Conservation (phyloP, 2,113 vertebrate species). For the Xenus cinereus region DNA sequence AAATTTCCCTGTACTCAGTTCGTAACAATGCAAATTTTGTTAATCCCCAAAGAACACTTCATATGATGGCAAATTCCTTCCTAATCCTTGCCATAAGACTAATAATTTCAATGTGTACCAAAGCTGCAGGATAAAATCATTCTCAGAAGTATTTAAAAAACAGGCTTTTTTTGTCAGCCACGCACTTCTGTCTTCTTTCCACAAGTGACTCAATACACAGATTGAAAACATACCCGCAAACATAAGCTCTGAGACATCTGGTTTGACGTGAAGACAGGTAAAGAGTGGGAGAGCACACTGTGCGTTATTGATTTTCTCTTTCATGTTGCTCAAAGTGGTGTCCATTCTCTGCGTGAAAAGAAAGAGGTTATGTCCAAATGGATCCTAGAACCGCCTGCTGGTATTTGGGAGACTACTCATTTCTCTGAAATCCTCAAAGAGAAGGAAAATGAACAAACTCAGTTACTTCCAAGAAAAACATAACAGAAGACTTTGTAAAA, state of each 20-base stretch:
- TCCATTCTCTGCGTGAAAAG: conserved; percentile 86
- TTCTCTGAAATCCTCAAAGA: background rate
- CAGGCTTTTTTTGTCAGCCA: rapidly evolving
- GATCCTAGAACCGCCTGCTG: background rate
- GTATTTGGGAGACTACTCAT: background rate
- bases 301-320: conserved; percentile 83
- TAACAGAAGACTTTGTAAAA: background rate
- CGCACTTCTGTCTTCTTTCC: background rate
- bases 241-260: conserved; percentile 97
- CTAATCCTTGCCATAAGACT: background rate
- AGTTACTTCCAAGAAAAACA: background rate
- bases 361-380: background rate
- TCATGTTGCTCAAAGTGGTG: conserved; percentile 86
- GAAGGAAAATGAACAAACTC: background rate
- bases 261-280: conserved; percentile 96
- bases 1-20: background rate
- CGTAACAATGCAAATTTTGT: background rate
- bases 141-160: background rate
- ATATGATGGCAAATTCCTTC: background rate
- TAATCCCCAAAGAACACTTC: background rate
- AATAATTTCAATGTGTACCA: background rate
- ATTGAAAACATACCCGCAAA: conserved; percentile 85
- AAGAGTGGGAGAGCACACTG: conserved; percentile 92
- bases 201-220: background rate
- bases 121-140: background rate